Conservation (phyloP, 2,113 vertebrate species). For the Uria aalge region DNA sequence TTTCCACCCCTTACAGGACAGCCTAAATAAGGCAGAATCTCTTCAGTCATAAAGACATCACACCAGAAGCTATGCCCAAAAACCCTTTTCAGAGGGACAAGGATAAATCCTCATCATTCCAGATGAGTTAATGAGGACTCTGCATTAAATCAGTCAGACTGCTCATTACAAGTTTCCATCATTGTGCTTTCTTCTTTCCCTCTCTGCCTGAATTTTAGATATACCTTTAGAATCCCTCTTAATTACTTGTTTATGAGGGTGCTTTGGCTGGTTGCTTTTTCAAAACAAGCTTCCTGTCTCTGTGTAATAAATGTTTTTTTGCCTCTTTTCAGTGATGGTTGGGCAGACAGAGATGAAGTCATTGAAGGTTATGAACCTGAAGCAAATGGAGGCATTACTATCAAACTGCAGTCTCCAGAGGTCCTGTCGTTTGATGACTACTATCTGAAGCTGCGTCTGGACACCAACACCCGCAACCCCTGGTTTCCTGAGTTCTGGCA, state of each 20-base stretch:
- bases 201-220: neutral
- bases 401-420: conserved; percentile 93
- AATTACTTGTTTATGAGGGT: neutral
- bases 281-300: neutral
- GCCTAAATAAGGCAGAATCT: neutral
- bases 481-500: conserved; percentile 99
- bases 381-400: conserved; percentile 96
- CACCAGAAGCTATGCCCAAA: neutral
- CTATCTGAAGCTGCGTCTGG: conserved; percentile 90
- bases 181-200: neutral
- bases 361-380: conserved; percentile 95
- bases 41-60: neutral
- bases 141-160: neutral
- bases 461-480: conserved; percentile 91
- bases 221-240: neutral
- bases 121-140: neutral
- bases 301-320: neutral
- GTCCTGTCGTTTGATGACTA: conserved; percentile 93
- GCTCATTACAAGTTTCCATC: neutral
- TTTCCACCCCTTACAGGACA: neutral
- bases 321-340: conserved; percentile 86
- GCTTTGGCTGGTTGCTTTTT: neutral
- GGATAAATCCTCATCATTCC: neutral
- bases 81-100: neutral
- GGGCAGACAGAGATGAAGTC: conserved; percentile 98